These are phyloP conservation scores for Agrypnus murinus DNA, from an alignment of 2,888 invertebrate species.

Conservation along the genomic window DNA sequence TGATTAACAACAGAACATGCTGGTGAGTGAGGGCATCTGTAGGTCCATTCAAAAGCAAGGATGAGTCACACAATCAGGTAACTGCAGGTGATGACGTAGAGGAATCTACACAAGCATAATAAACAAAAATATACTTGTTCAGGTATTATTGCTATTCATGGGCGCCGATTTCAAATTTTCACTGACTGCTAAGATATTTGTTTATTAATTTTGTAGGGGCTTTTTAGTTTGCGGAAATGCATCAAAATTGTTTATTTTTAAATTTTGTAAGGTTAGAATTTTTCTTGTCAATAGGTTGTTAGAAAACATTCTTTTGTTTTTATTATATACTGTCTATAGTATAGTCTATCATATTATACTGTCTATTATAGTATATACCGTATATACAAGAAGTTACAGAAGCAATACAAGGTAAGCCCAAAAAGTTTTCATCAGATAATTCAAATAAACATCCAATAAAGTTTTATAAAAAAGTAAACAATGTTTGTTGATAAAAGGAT, in stretches of 20 bases:
- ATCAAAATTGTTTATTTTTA: too few relatives aligned
- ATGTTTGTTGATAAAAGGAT: slow-evolving; percentile 9
- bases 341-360: too few relatives aligned
- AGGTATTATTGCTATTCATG: background rate
- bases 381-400: too few relatives aligned
- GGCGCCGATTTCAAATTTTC: background rate
- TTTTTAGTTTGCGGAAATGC: too few relatives aligned
- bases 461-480: background rate
- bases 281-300: too few relatives aligned
- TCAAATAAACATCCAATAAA: background rate
- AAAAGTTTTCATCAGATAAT: too few relatives aligned
- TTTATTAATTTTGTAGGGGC: too few relatives aligned
- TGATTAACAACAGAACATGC: background rate
- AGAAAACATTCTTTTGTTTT: too few relatives aligned
- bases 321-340: too few relatives aligned
- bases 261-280: too few relatives aligned
- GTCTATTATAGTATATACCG: too few relatives aligned
- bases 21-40: background rate
- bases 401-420: too few relatives aligned
- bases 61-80: slow-evolving; percentile 1
- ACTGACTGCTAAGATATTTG: background rate
- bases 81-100: slow-evolving; percentile 10
- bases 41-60: background rate
- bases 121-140: background rate
- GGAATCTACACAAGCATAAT: background rate